Percentiles rank a stretch among this genome's conserved stretches.
Evolutionary conservation across 2,888 invertebrate species (phyloP).

Genomic region (Metacarcinus magister): DNA sequence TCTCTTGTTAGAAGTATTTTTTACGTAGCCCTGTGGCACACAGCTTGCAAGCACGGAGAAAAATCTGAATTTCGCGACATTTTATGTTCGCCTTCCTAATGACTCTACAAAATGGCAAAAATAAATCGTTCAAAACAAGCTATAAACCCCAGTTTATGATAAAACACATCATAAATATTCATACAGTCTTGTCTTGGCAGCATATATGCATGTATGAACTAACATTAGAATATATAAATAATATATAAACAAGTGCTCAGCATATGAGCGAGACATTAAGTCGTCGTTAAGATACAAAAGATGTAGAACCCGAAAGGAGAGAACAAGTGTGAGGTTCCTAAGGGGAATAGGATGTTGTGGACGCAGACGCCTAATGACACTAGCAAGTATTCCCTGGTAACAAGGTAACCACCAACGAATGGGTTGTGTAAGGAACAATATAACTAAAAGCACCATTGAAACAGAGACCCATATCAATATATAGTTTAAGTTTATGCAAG

Average conservation of each 20-base stretch:
- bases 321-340: background rate
- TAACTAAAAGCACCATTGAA: background rate
- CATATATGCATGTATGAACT: background rate
- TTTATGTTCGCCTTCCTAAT: background rate
- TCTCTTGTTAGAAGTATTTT: background rate
- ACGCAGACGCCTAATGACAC: background rate
- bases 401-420: background rate
- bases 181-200: background rate
- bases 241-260: background rate
- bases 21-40: background rate
- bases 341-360: background rate
- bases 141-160: background rate
- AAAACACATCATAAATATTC: constrained; percentile 29
- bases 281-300: background rate
- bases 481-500: background rate
- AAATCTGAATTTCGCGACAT: background rate
- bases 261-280: constrained; percentile 36
- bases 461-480: constrained; percentile 34
- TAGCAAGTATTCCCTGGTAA: background rate
- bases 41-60: background rate
- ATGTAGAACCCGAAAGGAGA: background rate
- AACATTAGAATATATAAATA: background rate
- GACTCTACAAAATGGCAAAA: background rate
- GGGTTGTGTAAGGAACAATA: background rate
- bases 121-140: constrained; percentile 26